Evolutionary conservation across 2,888 invertebrate genomes (phyloP), one percentile per base, ranked within the genome.

Genomic region (Pantelozetes paolii): DNA sequence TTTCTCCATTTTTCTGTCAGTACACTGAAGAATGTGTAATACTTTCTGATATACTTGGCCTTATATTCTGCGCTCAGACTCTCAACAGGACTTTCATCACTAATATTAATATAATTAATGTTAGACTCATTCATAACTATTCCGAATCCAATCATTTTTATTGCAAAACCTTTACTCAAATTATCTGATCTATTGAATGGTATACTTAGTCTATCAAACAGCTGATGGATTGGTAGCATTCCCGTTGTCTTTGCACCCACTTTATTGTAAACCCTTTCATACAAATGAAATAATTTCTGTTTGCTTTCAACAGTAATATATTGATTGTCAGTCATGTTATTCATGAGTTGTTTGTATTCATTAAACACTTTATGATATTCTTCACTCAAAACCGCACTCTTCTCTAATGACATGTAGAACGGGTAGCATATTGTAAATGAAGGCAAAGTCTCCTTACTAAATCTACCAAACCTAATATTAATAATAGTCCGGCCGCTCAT

Each of bases 21-120:
- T 32, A 18, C 32, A 18, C 62, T 62, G 62, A 62, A 62, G 20
- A 32, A 62, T 62, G 62, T 62, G 62, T n/a, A 62, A 30, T 32
- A 62, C 20, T 62, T 62, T 18, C 62, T 15, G 1, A 62, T 36
- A 62, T 15, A 59, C 11, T 8, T 6, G 6, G 28, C 30, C 13
- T 13, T 9, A 28, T 26, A 59, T n/a, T 28, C 30, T 28, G 30
- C 30, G 13, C 30, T 28, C 15, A 59, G 13, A 15, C 30, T 30
- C 18, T 59, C 59, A 28, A 59, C 28, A 2, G 59, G 59, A 20
- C 20, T 6, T 15, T 59, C 15, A 11, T 59, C 59, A 1, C 2
- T 18, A 1, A 28, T 13, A 2, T 30, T 11, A 9, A 28, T 28
- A 18, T 30, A 28, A 2, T 59, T 13, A 5, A 59, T 9, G n/a